Conservation (phyloP, 2,113 vertebrate species). For the Melozone crissalis region DNA sequence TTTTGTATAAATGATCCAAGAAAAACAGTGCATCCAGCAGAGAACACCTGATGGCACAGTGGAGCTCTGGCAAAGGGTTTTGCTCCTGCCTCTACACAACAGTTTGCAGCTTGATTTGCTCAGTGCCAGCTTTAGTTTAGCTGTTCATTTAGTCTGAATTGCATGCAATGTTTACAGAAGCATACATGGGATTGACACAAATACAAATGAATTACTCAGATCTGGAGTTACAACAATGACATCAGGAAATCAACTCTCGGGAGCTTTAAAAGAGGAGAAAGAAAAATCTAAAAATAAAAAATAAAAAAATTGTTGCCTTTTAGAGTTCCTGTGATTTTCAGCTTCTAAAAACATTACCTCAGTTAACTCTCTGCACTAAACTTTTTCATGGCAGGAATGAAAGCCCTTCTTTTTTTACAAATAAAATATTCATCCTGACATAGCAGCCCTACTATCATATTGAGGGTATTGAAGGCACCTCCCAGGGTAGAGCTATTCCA, state of each 20-base stretch:
- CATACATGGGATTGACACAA: not conserved
- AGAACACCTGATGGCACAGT: not conserved
- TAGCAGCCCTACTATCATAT: not conserved
- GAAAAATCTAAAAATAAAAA: not conserved
- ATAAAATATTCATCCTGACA: not conserved
- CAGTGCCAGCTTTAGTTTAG: not conserved
- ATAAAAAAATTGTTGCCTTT: not conserved
- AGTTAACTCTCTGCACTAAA: not conserved
- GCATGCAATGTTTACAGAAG: not conserved
- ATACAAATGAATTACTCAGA: not conserved
- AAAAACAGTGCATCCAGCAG: not conserved
- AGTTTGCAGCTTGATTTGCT: not conserved
- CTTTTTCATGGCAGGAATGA: not conserved
- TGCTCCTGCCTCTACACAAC: not conserved
- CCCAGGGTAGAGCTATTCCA: conserved; percentile 42
- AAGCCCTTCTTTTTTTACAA: not conserved
- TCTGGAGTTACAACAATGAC: not conserved
- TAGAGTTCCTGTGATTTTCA: not conserved
- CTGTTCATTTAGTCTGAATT: not conserved
- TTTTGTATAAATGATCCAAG: not conserved
- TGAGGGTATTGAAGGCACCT: conserved; percentile 20
- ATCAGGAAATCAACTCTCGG: not conserved
- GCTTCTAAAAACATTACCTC: not conserved
- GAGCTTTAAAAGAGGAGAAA: not conserved
- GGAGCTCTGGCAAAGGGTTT: not conserved